A percentile compares a stretch with the other conserved stretches of the same genome.
Evolutionary conservation across 2,797 vertebrate genomes (phyloP).

Genomic region (Emydoidea blandingii): DNA sequence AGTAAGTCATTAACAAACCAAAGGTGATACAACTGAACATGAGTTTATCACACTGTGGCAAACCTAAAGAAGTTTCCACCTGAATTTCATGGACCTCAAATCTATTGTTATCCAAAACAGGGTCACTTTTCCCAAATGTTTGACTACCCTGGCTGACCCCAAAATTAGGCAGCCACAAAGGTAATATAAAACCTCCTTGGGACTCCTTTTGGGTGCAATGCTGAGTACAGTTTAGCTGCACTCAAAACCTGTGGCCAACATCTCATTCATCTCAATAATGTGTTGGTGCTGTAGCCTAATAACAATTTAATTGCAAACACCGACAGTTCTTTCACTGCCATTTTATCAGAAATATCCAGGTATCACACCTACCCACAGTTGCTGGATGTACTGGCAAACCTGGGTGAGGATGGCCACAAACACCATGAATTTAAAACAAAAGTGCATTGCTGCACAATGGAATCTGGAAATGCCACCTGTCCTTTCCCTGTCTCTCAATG

Average conservation of each 20-base stretch:
- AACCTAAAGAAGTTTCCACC: not conserved
- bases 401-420: not conserved
- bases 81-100: not conserved
- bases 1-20: not conserved
- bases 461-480: not conserved
- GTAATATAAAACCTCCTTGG: not conserved
- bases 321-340: not conserved
- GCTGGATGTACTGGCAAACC: not conserved
- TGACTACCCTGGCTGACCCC: rapidly evolving
- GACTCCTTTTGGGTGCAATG: not conserved
- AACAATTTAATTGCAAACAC: not conserved
- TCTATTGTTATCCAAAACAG: not conserved
- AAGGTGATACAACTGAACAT: not conserved
- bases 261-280: not conserved
- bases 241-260: not conserved
- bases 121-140: not conserved
- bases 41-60: conserved; percentile 10
- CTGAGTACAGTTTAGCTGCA: not conserved
- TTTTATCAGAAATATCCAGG: not conserved
- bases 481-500: not conserved
- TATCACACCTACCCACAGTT: not conserved
- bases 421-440: not conserved
- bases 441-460: not conserved
- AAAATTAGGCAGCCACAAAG: not conserved
- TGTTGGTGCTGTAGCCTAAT: not conserved